Evolutionary conservation across 2,888 invertebrate species (phyloP), one percentile per base, ranked within the genome.

Genomic region (Brachynemurus nebulosus): DNA sequence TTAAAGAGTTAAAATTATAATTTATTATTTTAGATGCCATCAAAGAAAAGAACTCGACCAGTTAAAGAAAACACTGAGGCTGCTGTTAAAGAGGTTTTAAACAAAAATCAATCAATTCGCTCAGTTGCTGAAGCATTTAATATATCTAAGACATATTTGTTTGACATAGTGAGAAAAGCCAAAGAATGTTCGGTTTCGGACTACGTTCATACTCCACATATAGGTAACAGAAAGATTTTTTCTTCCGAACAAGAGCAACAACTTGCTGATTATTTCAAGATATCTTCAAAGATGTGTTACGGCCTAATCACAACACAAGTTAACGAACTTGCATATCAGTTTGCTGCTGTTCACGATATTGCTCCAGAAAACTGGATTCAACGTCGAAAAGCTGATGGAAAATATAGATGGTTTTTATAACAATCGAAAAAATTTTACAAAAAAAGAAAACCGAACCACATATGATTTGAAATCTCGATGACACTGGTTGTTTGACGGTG

Each of bases 131-230:
- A 44, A 42, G 20, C 44, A 12, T 45, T 45, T 17, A 48, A 49
- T 44, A 48, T 50, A 45, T 49, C 45, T 12, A 47, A 46, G 44
- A 41, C 48, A 41, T 47, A 50, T 21, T 48, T 49, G 45, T 46
- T 40, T 34, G 47, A 44, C 42, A 44, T 50, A 42, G 46, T 49
- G 19, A 48, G 45, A 40, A 51, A 49, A 34, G 51, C 36, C 25
- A 48, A 49, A 35, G 35, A 25, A 43, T n/a, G n/a, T n/a, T 41
- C 39, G 27, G 45, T 41, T 40, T 45, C 42, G 30, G 16, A 40
- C 30, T 48, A 33, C 46, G 45, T 12, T 20, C 40, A 40, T 42
- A 44, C 39, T 36, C 47, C 43, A 48, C 45, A 51, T 45, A 49
- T 48, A 46, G 50, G 47, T 17, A 51, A 30, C 30, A 30, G 14